A percentile compares a stretch with the other conserved stretches of the same genome.
Evolutionary conservation across 2,113 vertebrate species (phyloP).

Genomic region (rabbit (Oryctolagus cuniculus)): DNA sequence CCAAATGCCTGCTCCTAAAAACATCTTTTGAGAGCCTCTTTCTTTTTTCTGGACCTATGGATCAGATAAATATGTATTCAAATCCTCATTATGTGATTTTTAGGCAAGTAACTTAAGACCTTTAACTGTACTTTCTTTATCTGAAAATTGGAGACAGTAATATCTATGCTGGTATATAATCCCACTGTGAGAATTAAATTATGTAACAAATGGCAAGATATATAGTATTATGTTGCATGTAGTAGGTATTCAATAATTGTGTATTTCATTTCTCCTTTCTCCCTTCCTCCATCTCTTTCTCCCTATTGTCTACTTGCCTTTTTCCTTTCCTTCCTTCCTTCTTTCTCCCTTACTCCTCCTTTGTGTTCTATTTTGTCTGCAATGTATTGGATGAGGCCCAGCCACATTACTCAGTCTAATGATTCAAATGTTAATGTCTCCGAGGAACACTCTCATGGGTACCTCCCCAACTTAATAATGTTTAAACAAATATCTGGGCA

Average conservation of each 20-base stretch:
- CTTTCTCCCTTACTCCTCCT: neutral
- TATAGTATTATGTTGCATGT: neutral
- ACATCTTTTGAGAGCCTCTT: neutral
- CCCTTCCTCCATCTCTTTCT: too few relatives aligned
- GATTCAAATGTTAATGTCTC: neutral
- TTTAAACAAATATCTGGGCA: neutral
- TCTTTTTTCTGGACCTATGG: neutral
- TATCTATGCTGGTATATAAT: neutral
- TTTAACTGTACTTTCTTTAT: conserved; percentile 40
- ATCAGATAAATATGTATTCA: neutral
- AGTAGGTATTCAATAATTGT: neutral
- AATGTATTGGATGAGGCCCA: neutral
- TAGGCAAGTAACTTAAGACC: neutral
- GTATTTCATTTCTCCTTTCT: neutral
- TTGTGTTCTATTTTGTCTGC: neutral
- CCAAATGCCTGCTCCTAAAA: neutral
- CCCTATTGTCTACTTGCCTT: neutral
- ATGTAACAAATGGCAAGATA: neutral
- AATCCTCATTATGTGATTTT: neutral
- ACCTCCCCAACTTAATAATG: neutral
- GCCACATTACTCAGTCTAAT: neutral
- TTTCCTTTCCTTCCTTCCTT: neutral
- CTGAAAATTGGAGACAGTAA: neutral
- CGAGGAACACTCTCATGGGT: neutral
- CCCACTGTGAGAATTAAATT: conserved; percentile 26